Evolutionary conservation across 2,888 invertebrate genomes (phyloP).

Genomic region (Amiota communis): DNA sequence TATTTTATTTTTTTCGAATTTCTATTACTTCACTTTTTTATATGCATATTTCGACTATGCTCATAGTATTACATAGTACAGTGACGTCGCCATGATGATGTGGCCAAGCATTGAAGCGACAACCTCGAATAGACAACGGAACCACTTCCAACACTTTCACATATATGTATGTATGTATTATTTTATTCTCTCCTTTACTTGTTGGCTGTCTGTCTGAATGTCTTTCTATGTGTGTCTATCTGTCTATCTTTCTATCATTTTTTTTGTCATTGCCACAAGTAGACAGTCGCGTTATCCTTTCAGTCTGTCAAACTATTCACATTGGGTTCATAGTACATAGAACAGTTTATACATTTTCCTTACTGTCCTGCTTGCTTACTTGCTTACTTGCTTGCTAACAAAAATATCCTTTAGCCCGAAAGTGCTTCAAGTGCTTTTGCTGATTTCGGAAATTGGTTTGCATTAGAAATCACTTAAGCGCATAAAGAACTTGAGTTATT

Average conservation of each 20-base stretch:
- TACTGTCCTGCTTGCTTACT: background rate
- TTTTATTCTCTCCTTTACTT: background rate
- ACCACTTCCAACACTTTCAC: too few relatives aligned
- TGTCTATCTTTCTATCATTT: conserved; percentile 38
- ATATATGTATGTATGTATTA: too few relatives aligned
- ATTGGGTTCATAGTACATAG: conserved; percentile 26
- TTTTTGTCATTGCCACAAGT: too few relatives aligned
- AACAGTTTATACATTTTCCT: conserved; percentile 31
- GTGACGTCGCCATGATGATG: too few relatives aligned
- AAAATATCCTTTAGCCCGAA: conserved; percentile 56
- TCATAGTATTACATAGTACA: too few relatives aligned
- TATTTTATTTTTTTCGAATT: too few relatives aligned
- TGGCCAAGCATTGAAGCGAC: too few relatives aligned
- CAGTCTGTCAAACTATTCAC: conserved; percentile 42
- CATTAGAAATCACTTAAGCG: conserved; percentile 67
- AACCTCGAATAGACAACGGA: too few relatives aligned
- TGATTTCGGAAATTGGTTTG: conserved; percentile 68
- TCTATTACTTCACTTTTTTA: too few relatives aligned
- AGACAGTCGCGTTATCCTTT: background rate
- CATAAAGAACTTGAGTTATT: conserved; percentile 66
- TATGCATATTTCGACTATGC: too few relatives aligned
- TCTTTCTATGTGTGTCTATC: conserved; percentile 49
- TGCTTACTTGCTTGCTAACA: conserved; percentile 10
- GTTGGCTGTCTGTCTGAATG: background rate
- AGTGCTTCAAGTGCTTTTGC: conserved; percentile 64